Percentiles rank a stretch among this genome's conserved stretches.
These are phyloP conservation scores for Mesochorus sp. DNA, from an alignment of 2,888 invertebrate genomes.

Conservation along the genomic window DNA sequence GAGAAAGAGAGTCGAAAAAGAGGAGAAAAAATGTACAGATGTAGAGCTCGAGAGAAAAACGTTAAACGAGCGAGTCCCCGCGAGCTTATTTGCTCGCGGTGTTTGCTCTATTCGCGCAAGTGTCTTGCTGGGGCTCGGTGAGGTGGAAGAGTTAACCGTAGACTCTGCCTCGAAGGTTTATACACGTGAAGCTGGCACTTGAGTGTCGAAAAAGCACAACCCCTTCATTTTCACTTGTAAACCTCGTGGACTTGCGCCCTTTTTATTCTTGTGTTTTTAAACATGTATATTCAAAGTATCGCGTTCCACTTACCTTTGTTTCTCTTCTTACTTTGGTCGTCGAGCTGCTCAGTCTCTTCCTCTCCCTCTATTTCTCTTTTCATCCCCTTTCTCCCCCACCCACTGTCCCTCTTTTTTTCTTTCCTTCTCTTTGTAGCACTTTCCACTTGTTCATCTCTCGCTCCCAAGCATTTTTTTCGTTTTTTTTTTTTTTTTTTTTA, in stretches of 20 bases:
- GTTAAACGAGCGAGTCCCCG: conserved; percentile 41
- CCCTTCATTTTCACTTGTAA: not conserved
- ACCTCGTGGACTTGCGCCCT: not conserved
- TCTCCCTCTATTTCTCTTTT: conserved; percentile 12
- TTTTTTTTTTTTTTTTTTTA: too few relatives aligned
- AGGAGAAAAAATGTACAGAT: not conserved
- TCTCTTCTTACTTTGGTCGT: conserved; percentile 50
- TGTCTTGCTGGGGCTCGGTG: conserved; percentile 7
- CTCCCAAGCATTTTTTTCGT: not conserved
- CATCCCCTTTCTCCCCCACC: not conserved
- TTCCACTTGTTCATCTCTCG: conserved; percentile 5
- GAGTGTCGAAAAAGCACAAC: not conserved
- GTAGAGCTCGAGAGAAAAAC: conserved; percentile 36
- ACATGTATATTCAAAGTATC: conserved; percentile 55
- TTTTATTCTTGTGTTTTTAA: not conserved
- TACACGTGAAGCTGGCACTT: not conserved
- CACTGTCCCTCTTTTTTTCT: not conserved
- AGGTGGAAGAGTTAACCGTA: conserved; percentile 33
- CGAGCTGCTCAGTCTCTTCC: conserved; percentile 39
- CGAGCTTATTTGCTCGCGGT: conserved; percentile 40
- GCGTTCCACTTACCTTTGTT: conserved; percentile 63
- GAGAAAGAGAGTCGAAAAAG: not conserved
- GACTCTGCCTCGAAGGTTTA: not conserved
- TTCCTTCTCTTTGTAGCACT: not conserved
- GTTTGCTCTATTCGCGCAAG: conserved; percentile 42